Conservation (phyloP, 2,888 invertebrate species). For the Drosophila phalerata region DNA sequence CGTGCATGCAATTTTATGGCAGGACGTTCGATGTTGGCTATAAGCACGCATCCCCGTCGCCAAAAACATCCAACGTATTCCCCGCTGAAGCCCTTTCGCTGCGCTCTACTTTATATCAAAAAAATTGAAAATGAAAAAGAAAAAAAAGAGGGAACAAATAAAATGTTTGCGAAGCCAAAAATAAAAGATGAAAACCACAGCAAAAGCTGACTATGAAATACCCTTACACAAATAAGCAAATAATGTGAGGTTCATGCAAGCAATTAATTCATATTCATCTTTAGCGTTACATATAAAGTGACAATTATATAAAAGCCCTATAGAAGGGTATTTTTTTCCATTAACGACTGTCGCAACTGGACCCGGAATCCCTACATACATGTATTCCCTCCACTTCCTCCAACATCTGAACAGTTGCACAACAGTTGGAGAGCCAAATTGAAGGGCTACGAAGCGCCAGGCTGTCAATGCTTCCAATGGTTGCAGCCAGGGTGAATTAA, state of each 20-base stretch:
- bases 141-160: neutral
- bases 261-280: neutral
- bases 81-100: constrained; percentile 27
- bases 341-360: constrained; percentile 59
- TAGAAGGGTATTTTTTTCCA: constrained; percentile 58
- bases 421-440: constrained; percentile 28
- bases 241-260: neutral
- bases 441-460: constrained; percentile 45
- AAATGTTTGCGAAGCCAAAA: constrained; percentile 31
- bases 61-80: constrained; percentile 36
- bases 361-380: neutral
- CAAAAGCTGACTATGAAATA: neutral
- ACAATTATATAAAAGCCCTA: neutral
- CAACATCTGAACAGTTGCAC: constrained; percentile 6
- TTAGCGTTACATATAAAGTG: neutral
- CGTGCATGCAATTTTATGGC: constrained; percentile 77
- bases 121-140: constrained; percentile 23
- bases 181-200: constrained; percentile 9
- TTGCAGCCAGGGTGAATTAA: constrained; percentile 61
- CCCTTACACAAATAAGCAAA: constrained; percentile 8
- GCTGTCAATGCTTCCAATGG: constrained; percentile 21
- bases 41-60: constrained; percentile 50
- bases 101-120: constrained; percentile 24
- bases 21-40: constrained; percentile 66
- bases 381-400: neutral